Base-by-base conservation (phyloP, 2,113 vertebrate species). In the Paratilapia polleni region DNA sequence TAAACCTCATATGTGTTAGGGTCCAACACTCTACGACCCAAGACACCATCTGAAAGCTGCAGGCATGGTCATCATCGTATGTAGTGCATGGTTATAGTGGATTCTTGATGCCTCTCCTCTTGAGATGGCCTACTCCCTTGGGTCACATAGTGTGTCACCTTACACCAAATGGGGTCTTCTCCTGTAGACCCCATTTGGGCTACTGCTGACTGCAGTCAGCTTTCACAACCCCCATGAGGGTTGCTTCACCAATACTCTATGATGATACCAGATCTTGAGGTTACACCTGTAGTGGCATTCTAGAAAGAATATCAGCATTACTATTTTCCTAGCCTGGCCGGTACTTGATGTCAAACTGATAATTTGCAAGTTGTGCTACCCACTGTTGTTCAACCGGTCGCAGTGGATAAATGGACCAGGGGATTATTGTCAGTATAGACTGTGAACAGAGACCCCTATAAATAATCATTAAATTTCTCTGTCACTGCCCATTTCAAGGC, bases 381-480 rank as follows among this genome's bases (percentile, higher is more conserved):
- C 74, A 82, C 0, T 5, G 15, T 14, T 84, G 78, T 5, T 78
- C 68, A 17, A 58, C 77, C 60, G 1, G 26, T 81, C 2, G 56
- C 12, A 1, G 34, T 36, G 6, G 34, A 36, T 4, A 85, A 10
- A 4, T 85, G 66, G 1, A 84, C 82, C 17, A 83, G 5, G 0
- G 28, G 62, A 4, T 31, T n/a, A 19, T 75, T 74, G 7, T 80
- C 76, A 10, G 74, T 79, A 3, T 41, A 77, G 1, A 81, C n/a
- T 10, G 41, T 43, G 7, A 84, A 77, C 1, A 60, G 15, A 2
- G 70, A 12, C 7, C 76, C 66, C 34, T 17, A 85, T 1, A 89
- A n/a, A 5, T 88, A 81, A 11, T 84, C 58, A 49, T 84, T 81
- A 6, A 81, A 84, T 2, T 77, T 84, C 1, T 85, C 38, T 0